Evolutionary conservation across 2,113 vertebrate genomes (phyloP), one percentile per base, ranked within the genome.

Genomic region (Rana temporaria): DNA sequence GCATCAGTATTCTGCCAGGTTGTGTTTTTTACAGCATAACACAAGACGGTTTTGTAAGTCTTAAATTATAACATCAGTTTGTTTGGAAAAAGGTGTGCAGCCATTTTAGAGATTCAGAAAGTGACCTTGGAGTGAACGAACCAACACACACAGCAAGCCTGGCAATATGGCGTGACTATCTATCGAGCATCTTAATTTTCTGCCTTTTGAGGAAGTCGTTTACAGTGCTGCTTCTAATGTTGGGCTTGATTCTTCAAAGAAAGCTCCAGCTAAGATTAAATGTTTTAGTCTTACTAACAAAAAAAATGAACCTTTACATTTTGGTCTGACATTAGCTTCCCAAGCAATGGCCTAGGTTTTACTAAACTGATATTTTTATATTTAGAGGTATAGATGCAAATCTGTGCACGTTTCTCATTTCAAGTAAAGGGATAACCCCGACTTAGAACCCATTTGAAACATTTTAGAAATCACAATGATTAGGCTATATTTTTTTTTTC

Each of bases 101-200:
- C 59, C 42, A 18, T 72, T 48, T 72, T 42, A 66, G 57, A 32
- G 59, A 62, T 63, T 81, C 68, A 53, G 68, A 64, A 30, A 62
- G 68, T 68, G 64, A 79, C 77, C 77, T 79, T 79, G 77, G 26
- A 66, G 26, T 55, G 52, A 64, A 78, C 24, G 60, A 66, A n/a
- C 59, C 65, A 53, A 48, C 32, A 60, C 20, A 8, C 65, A 69
- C 7, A 48, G 30, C 12, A 8, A 70, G 56, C n/a, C 4, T 15
- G 56, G 56, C 53, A 18, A 63, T 53, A 26, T 53, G 55, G 38
- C 14, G 18, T 52, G 67, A 30, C 76, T 53, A 65, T 26, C 30
- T 67, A 30, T 56, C 26, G 48, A 55, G 62, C 9, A 11, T 55
- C 76, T 20, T 52, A 18, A 59, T 20, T 42, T 22, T 8, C 8